Evolutionary conservation across 1,140 invertebrate species (phyloP), one percentile per base, ranked within the genome.

Genomic region (Riptortus pedestris): DNA sequence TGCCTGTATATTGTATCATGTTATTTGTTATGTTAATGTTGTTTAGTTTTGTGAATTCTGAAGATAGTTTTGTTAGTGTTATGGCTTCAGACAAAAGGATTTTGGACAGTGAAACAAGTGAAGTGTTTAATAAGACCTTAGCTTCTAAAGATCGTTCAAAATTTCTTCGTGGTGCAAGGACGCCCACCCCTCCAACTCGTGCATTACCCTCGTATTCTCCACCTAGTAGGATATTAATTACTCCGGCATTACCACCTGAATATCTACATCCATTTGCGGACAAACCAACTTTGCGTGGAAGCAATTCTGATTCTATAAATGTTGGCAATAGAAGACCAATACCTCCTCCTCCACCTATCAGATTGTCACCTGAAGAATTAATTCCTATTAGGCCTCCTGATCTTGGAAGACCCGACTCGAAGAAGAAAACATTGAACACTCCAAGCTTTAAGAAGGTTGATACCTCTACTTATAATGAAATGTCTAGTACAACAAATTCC

Each of bases 181-280:
- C 60, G 26, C 65, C 66, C 27, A 69, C 68, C 26, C 68, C 68
- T 18, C 65, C 69, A 18, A 70, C 67, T 29, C 66, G 75, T 55
- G 86, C 87, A 65, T 78, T 86, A 63, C 86, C 86, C 16, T 87
- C 85, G n/a, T 90, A 90, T 74, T 85, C 86, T 12, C 87, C 87
- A 12, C 87, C 88, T 2, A 84, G 83, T 20, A 74, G 87, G 64
- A 79, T 84, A 1, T 83, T 87, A 66, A 86, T 90, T 72, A 90
- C 87, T 0, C 87, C 88, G 0, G 29, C 86, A 87, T 0, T 70
- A 89, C 60, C 87, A 5, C 85, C 85, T 1, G 85, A 87, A 72
- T 87, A 86, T 70, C 78, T 82, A 18, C 87, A 89, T 74, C 87
- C 88, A 0, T 90, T 90, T 71, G 86, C 86, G 2, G 86, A 91